A percentile compares a stretch with the other conserved stretches of the same genome.
Evolutionary conservation across 1,140 invertebrate genomes (phyloP).

Genomic region (Marisa cornuarietis): DNA sequence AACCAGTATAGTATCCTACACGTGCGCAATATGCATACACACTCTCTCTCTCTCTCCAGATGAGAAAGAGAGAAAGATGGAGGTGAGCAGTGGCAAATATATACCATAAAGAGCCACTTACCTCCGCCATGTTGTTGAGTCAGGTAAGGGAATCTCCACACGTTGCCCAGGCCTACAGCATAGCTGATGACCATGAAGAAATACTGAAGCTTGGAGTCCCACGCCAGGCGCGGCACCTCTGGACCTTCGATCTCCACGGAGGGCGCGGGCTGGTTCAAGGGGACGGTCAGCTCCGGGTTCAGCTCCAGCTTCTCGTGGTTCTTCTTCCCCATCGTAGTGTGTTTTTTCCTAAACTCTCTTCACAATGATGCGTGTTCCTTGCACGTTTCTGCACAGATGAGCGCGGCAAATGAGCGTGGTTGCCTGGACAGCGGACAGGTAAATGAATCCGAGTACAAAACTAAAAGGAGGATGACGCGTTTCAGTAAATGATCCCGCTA

Average conservation of each 20-base stretch:
- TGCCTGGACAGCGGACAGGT: too few species aligned
- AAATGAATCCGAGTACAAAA: too few species aligned
- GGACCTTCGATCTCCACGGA: not conserved
- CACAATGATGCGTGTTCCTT: too few species aligned
- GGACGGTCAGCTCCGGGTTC: constrained; percentile 13
- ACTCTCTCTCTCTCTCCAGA: too few species aligned
- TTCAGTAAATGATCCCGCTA: too few species aligned
- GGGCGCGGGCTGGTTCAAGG: constrained; percentile 3
- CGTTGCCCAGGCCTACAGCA: constrained; percentile 60
- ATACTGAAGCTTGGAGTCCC: constrained; percentile 58
- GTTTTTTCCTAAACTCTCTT: too few species aligned
- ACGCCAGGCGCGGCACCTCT: constrained; percentile 31
- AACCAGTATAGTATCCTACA: too few species aligned
- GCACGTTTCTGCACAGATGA: too few species aligned
- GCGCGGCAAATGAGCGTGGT: too few species aligned
- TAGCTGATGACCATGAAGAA: constrained; percentile 61
- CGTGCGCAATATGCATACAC: too few species aligned
- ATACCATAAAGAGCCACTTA: constrained; percentile 23
- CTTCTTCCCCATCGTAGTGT: not conserved
- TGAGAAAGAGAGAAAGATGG: not conserved
- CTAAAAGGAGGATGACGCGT: too few species aligned
- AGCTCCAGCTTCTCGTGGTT: constrained; percentile 2
- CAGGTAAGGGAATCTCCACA: constrained; percentile 62
- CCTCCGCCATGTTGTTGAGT: constrained; percentile 59
- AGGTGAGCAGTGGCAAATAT: not conserved